phyloP scores from a whole-genome alignment of 2,113 vertebrate genomes.

The Lanius ludovicianus region DNA sequence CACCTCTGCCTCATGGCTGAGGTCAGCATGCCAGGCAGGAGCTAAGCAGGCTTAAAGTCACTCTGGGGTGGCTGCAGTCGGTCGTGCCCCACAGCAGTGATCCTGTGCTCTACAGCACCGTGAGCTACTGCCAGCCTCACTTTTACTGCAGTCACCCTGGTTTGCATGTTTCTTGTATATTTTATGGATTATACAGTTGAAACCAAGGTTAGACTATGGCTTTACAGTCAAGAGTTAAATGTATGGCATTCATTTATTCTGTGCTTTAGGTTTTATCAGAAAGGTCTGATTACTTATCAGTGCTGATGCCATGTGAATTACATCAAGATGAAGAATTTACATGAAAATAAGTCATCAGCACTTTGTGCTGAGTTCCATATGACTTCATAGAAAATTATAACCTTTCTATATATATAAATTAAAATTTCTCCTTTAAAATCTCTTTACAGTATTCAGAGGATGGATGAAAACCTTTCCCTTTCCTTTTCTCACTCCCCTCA shows the following conservation, averaged over 20 bases:
- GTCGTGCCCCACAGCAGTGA: neutral
- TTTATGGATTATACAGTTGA: neutral
- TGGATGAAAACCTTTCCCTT: neutral
- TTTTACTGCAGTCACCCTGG: neutral
- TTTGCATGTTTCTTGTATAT: neutral
- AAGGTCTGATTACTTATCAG: constrained; percentile 63
- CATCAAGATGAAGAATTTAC: constrained; percentile 60
- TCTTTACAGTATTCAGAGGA: neutral
- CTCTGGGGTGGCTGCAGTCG: neutral
- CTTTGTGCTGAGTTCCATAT: constrained; percentile 26
- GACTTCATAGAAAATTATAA: constrained; percentile 55
- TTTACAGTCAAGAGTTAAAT: constrained; percentile 34
- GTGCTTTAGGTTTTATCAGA: constrained; percentile 47
- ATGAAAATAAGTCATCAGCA: constrained; percentile 68
- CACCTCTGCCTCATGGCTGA: neutral
- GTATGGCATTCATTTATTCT: neutral
- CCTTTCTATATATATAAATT: constrained; percentile 12
- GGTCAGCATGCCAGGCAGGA: neutral
- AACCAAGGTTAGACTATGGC: neutral
- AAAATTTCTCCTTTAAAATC: constrained; percentile 16
- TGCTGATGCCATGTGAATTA: constrained; percentile 55
- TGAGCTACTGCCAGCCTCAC: neutral
- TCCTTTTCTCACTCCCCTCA: neutral
- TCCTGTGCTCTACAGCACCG: rapidly evolving
- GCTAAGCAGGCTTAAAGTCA: neutral